Base-by-base conservation (phyloP, 2,113 vertebrate species). In the Hippocampus abdominalis region DNA sequence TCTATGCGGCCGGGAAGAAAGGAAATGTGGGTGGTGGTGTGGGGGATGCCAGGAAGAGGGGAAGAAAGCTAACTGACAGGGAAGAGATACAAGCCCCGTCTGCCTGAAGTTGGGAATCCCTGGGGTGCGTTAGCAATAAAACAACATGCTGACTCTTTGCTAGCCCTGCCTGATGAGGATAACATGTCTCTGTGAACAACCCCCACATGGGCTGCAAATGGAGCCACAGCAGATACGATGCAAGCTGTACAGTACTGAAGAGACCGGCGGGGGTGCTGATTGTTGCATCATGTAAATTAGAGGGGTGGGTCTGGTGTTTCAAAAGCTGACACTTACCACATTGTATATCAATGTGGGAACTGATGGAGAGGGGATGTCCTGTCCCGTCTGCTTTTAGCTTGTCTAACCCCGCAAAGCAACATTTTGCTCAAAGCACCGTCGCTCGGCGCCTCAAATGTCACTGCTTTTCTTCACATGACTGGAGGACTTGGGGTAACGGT, bases 81-180 rank as follows among this genome's bases (percentile, higher is more conserved):
- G 73, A 87, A 79, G 80, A 86, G 82, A 87, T 82, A 84, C 81
- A 88, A 82, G 83, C 78, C 40, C 57, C 77, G 88, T 85, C 84
- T 89, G 88, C 78, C 81, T 88, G 83, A 88, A 79, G 81, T 79
- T 82, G 21, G 27, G 65, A 64, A 76, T 81, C 88, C 86, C 83
- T 29, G 69, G 69, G 71, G 89, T 71, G 70, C 77, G 72, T 69
- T 46, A 69, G 81, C 86, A 86, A 82, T 92, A 91, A 92, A 91
- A 90, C 86, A 88, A 84, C 87, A 87, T 83, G 89, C 84, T 85
- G 80, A 90, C 79, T 81, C 84, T 87, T 90, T 87, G 84, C 84
- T 80, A 56, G 73, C 68, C 74, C 68, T 75, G 73, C 81, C 77
- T 91, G 88, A 92, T 90, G 91, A 90, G 88, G 80, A 90, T 90